These are phyloP conservation scores for Propithecus coquereli DNA, from an alignment of 2,113 vertebrate genomes.

Conservation along the genomic window DNA sequence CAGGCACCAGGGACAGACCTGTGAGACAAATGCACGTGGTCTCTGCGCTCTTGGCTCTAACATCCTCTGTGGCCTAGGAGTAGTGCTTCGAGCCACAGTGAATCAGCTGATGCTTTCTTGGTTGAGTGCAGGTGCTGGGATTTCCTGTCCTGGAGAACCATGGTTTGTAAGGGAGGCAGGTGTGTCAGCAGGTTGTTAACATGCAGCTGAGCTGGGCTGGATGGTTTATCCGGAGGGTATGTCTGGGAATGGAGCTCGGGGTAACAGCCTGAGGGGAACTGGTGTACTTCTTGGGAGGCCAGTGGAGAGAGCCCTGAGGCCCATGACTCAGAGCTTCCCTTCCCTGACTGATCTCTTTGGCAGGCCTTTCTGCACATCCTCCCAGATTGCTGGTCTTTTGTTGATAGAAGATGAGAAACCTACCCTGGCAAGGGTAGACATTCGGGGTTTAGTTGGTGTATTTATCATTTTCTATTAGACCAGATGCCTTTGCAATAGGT, in stretches of 20 bases:
- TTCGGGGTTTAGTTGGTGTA: neutral
- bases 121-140: neutral
- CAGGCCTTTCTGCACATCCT: neutral
- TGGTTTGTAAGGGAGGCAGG: neutral
- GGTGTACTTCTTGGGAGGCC: neutral
- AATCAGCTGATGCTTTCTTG: no score
- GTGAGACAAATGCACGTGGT: neutral
- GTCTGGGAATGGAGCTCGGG: neutral
- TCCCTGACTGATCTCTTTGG: neutral
- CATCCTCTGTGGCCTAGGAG: no score
- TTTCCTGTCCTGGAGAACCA: neutral
- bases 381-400: neutral
- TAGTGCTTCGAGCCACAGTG: fast-evolving
- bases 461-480: neutral
- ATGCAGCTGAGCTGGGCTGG: neutral
- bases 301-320: neutral
- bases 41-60: fast-evolving
- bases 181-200: neutral
- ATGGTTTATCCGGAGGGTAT: neutral
- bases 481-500: neutral
- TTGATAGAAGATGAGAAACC: neutral
- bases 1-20: neutral
- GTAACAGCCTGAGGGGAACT: neutral
- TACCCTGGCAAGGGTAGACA: neutral
- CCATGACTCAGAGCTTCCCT: neutral